Evolutionary conservation across 2,797 vertebrate species (phyloP).

Genomic region (Heteromormyrus szaboi): DNA sequence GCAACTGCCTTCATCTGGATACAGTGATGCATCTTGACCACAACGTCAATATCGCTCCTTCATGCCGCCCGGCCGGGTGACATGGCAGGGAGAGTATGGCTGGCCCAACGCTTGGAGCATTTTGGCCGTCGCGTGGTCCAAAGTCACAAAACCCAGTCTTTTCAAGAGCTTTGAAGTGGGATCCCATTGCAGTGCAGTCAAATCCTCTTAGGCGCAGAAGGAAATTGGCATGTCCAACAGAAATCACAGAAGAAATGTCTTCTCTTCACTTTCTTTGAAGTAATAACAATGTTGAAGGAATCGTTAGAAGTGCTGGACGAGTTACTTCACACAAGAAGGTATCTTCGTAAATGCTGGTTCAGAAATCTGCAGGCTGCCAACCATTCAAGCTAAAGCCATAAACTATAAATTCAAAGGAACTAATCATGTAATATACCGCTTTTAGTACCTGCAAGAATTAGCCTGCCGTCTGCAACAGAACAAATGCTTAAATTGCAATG

Average conservation of each 20-base stretch:
- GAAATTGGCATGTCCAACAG: slow-evolving; percentile 17
- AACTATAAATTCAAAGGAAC: neutral
- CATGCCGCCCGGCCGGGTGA: neutral
- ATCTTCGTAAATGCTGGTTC: neutral
- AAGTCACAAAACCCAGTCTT: neutral
- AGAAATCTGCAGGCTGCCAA: neutral
- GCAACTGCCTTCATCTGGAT: neutral
- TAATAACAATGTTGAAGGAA: neutral
- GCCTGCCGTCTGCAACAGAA: neutral
- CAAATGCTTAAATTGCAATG: neutral
- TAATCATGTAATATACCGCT: neutral
- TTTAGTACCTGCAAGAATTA: neutral
- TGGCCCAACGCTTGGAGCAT: neutral
- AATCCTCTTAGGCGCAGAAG: slow-evolving; percentile 10
- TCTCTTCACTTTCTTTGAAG: neutral
- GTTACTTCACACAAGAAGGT: neutral
- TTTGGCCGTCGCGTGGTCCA: neutral
- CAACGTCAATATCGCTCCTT: neutral
- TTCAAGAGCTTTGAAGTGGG: neutral
- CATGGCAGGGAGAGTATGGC: neutral
- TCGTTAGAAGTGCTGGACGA: neutral
- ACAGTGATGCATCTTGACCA: neutral
- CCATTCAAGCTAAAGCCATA: neutral
- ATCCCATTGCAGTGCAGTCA: neutral
- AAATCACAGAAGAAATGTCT: neutral